Conservation (phyloP, 2,888 invertebrate genomes). For the Drosophila infuscata region DNA sequence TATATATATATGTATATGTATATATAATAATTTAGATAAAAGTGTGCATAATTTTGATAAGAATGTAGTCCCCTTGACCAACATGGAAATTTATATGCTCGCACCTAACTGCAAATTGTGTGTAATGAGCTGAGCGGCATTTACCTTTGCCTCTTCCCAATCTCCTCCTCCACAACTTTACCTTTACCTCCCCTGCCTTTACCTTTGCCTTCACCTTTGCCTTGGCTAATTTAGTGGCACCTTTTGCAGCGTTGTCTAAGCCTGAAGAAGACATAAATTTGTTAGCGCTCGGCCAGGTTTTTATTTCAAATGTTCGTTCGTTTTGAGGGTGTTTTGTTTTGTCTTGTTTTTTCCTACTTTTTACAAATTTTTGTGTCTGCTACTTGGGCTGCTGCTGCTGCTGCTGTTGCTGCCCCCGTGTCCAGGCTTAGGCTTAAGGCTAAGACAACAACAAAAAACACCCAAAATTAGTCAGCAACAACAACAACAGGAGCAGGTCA, state of each 20-base stretch:
- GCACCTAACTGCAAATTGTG: slow-evolving; percentile 84
- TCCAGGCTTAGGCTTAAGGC: slow-evolving; percentile 46
- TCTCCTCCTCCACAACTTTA: slow-evolving; percentile 9
- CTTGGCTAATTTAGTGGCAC: slow-evolving; percentile 69
- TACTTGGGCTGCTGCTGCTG: slow-evolving; percentile 3
- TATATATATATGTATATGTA: slow-evolving; percentile 47
- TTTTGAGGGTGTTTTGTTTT: slow-evolving; percentile 64
- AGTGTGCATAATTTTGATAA: slow-evolving; percentile 77
- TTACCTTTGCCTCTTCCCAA: slow-evolving; percentile 54
- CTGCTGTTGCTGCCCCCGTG: slow-evolving; percentile 12
- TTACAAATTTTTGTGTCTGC: slow-evolving; percentile 10
- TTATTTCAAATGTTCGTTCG: slow-evolving; percentile 47
- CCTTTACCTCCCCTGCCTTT: slow-evolving; percentile 49
- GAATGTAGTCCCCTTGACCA: slow-evolving; percentile 25
- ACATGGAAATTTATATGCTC: slow-evolving; percentile 80
- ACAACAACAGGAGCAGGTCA: neutral
- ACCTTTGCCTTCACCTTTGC: slow-evolving; percentile 14
- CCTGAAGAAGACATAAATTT: slow-evolving; percentile 79
- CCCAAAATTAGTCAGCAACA: slow-evolving; percentile 58
- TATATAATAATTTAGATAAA: slow-evolving; percentile 80
- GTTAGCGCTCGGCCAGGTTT: slow-evolving; percentile 71
- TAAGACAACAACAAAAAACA: slow-evolving; percentile 35
- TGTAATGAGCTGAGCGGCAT: slow-evolving; percentile 81
- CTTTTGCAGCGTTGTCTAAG: slow-evolving; percentile 68
- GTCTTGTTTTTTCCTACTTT: slow-evolving; percentile 4